Conservation (phyloP, 2,797 vertebrate genomes). For the Syngnathus rostellatus region DNA sequence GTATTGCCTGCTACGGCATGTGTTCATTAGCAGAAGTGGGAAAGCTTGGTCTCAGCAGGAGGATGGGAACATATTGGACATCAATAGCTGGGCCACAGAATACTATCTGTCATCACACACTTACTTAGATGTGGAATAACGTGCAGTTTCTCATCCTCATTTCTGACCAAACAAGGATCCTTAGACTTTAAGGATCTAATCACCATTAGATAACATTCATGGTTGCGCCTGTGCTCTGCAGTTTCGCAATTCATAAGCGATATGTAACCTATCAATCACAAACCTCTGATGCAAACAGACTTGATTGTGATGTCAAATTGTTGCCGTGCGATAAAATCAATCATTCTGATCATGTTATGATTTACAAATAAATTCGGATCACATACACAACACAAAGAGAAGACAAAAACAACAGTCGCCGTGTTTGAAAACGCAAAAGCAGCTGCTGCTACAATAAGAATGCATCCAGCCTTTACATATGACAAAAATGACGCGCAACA, state of each 20-base stretch:
- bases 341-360: too few relatives aligned
- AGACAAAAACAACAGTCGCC: not conserved
- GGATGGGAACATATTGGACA: slow-evolving; percentile 26
- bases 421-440: not conserved
- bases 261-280: not conserved
- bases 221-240: too few relatives aligned
- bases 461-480: too few relatives aligned
- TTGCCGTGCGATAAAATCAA: not conserved
- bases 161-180: not conserved
- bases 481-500: slow-evolving; percentile 15
- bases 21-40: slow-evolving; percentile 53
- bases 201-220: not conserved
- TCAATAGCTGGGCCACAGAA: slow-evolving; percentile 17
- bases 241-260: not conserved
- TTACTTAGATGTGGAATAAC: not conserved
- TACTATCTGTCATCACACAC: not conserved
- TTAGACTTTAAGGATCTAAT: not conserved
- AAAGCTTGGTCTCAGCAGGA: slow-evolving; percentile 34
- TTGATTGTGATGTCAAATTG: not conserved
- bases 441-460: not conserved
- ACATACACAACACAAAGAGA: not conserved
- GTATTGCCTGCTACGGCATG: slow-evolving; percentile 34
- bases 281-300: not conserved
- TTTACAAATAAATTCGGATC: not conserved
- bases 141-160: too few relatives aligned